Evolutionary conservation across 2,797 vertebrate genomes (phyloP).

Genomic region (Bucorvus abyssinicus): DNA sequence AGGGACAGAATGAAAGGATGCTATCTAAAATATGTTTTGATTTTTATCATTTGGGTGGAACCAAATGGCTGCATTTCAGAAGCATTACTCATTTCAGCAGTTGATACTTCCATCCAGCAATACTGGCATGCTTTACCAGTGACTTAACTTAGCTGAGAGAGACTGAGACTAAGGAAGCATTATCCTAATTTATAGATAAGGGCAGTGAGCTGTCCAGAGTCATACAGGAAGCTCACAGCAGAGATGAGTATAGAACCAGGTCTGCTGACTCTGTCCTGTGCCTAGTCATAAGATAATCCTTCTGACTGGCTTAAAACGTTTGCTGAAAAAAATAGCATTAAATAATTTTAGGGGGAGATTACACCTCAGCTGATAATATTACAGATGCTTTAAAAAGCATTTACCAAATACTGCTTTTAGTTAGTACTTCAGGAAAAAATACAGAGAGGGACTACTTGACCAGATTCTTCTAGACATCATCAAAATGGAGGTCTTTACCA

Average conservation of each 20-base stretch:
- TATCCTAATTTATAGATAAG: neutral
- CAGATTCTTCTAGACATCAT: neutral
- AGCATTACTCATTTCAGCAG: conserved; percentile 43
- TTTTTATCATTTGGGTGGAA: conserved; percentile 59
- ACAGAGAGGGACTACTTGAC: neutral
- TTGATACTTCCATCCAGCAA: neutral
- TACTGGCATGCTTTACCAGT: neutral
- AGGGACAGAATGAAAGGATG: conserved; percentile 36
- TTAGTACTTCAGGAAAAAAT: neutral
- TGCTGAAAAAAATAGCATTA: neutral
- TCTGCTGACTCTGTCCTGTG: conserved; percentile 48
- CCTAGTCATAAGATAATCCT: conserved; percentile 32
- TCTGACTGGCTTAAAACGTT: neutral
- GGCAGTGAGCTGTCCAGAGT: conserved; percentile 23
- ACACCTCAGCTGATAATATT: neutral
- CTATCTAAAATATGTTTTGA: neutral
- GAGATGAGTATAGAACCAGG: conserved; percentile 29
- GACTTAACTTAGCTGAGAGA: neutral
- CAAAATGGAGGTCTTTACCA: neutral
- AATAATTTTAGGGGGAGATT: neutral
- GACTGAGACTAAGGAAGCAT: neutral
- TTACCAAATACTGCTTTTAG: neutral
- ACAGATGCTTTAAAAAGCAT: neutral
- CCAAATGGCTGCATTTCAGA: conserved; percentile 38
- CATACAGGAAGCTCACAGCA: conserved; percentile 7